Conservation (phyloP, 2,113 vertebrate genomes). For the Chaetodon trifascialis region DNA sequence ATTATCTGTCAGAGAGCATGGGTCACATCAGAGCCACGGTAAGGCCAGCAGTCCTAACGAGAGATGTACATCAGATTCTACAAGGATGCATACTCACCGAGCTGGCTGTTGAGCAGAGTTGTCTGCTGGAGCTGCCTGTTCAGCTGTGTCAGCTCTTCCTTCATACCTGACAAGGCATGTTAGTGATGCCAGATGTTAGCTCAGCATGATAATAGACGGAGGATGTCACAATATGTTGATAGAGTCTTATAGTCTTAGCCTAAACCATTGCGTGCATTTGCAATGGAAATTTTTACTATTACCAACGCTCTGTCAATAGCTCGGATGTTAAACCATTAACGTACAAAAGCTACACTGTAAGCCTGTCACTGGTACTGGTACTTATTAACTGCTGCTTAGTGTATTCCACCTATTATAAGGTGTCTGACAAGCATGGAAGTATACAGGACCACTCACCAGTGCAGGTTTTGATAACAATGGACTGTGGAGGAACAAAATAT, state of each 20-base stretch:
- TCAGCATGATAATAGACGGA: background rate
- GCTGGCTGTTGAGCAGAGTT: background rate
- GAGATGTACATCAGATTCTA: too few species aligned
- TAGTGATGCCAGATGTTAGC: background rate
- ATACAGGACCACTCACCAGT: constrained; percentile 46
- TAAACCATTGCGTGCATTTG: background rate
- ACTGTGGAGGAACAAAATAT: constrained; percentile 26
- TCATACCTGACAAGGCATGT: constrained; percentile 8
- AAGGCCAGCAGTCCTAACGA: background rate
- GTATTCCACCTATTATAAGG: background rate
- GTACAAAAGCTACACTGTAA: background rate
- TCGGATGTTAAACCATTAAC: background rate
- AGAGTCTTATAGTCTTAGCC: background rate
- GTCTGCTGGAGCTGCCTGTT: constrained; percentile 11
- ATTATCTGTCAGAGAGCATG: constrained; percentile 29
- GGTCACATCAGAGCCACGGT: background rate
- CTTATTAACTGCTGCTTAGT: background rate
- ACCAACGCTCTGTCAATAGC: background rate
- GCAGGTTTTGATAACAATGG: background rate
- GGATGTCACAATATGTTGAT: background rate
- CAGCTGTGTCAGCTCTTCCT: background rate
- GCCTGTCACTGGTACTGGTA: background rate
- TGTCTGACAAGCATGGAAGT: background rate
- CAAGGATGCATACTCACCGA: constrained; percentile 30
- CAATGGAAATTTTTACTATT: background rate